Conservation (phyloP, 2,888 invertebrate genomes). For the Caenorhabditis panamensis region DNA sequence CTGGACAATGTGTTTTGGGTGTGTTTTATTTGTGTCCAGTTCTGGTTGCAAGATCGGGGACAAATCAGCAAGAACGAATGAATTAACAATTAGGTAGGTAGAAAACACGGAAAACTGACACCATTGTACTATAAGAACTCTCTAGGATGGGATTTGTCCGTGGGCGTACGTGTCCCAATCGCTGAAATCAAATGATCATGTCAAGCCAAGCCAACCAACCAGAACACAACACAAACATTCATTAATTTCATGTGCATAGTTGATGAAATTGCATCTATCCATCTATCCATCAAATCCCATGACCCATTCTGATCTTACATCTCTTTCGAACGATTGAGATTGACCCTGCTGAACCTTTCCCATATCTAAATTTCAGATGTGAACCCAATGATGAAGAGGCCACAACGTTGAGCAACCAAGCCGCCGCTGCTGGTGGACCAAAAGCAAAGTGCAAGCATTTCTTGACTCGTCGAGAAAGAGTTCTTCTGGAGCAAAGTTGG, state of each 20-base stretch:
- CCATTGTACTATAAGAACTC: no score
- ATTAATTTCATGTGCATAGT: not conserved
- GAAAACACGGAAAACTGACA: not conserved
- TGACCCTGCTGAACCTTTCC: conserved; percentile 8
- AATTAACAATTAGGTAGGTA: not conserved
- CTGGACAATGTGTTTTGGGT: no score
- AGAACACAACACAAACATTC: conserved; percentile 4
- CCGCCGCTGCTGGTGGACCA: conserved; percentile 10
- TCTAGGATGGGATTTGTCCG: no score
- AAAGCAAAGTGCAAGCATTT: conserved; percentile 68
- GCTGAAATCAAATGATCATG: conserved; percentile 15
- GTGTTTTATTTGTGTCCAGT: not conserved
- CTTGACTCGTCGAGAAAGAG: conserved; percentile 72
- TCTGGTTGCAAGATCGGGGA: not conserved
- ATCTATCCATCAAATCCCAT: conserved; percentile 4
- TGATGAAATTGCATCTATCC: conserved; percentile 9
- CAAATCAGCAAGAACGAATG: not conserved
- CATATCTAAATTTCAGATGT: conserved; percentile 39
- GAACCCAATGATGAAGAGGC: conserved; percentile 54
- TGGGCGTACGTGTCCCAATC: conserved; percentile 15
- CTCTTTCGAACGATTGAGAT: no score
- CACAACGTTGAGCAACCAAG: conserved; percentile 17
- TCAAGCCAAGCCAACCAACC: not conserved
- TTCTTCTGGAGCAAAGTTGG: conserved; percentile 77
- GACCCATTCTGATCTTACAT: conserved; percentile 19